Conservation (phyloP, 1,140 invertebrate genomes). For the Drosophila melanica region DNA sequence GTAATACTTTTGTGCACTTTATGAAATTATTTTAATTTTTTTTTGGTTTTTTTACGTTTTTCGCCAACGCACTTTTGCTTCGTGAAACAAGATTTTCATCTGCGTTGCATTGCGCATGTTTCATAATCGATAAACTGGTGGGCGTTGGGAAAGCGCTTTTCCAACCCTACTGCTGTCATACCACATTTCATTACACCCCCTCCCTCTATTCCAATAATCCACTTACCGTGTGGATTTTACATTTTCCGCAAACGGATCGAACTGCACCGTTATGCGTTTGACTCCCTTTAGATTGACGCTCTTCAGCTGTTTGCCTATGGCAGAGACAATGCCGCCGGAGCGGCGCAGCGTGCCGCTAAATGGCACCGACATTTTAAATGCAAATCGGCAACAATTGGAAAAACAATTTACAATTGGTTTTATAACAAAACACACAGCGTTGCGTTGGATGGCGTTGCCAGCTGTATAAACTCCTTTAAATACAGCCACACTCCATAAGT, state of each 20-base stretch:
- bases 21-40: slow-evolving; percentile 20
- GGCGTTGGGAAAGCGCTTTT: slow-evolving; percentile 68
- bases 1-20: slow-evolving; percentile 55
- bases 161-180: slow-evolving; percentile 45
- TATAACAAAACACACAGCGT: slow-evolving; percentile 41
- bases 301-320: slow-evolving; percentile 89
- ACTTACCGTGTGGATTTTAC: slow-evolving; percentile 89
- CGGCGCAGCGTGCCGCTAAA: slow-evolving; percentile 87
- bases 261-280: slow-evolving; percentile 90
- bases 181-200: not conserved
- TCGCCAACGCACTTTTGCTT: slow-evolving; percentile 53
- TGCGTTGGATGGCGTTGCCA: slow-evolving; percentile 15
- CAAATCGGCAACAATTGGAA: slow-evolving; percentile 13
- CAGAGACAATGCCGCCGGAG: slow-evolving; percentile 87
- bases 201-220: not conserved
- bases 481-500: not conserved
- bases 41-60: slow-evolving; percentile 35
- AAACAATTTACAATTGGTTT: slow-evolving; percentile 45
- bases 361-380: slow-evolving; percentile 87
- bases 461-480: not conserved
- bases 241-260: slow-evolving; percentile 92
- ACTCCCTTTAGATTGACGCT: slow-evolving; percentile 91
- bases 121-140: slow-evolving; percentile 64
- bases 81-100: slow-evolving; percentile 67
- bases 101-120: slow-evolving; percentile 67